Conservation (phyloP, 2,888 invertebrate species). For the Scaptodrosophila latifasciaeformis region DNA sequence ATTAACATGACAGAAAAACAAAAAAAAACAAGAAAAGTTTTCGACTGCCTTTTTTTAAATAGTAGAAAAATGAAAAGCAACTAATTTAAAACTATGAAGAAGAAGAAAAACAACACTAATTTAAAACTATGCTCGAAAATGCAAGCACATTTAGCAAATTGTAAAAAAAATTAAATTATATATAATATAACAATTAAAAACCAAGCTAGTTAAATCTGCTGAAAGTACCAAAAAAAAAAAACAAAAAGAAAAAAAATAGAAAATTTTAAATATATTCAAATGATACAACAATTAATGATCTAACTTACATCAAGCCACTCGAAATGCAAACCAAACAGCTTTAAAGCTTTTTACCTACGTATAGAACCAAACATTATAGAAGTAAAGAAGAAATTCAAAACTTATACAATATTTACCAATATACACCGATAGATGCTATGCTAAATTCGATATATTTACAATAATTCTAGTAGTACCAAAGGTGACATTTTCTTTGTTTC, state of each 20-base stretch:
- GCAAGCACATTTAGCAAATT: constrained; percentile 43
- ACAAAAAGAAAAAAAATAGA: constrained; percentile 28
- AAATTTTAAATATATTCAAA: constrained; percentile 18
- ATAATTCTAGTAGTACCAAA: no score
- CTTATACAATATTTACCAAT: constrained; percentile 25
- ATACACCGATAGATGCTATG: constrained; percentile 14
- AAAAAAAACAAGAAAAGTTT: constrained; percentile 38
- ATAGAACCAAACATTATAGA: constrained; percentile 24
- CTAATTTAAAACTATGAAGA: no score
- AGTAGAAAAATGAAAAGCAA: constrained; percentile 37
- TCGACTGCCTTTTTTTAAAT: constrained; percentile 68
- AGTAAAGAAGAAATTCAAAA: constrained; percentile 4
- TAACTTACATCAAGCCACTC: constrained; percentile 33
- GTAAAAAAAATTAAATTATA: constrained; percentile 24
- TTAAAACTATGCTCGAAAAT: constrained; percentile 45
- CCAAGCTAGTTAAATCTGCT: constrained; percentile 32
- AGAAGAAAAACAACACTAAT: constrained; percentile 23
- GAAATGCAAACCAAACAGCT: constrained; percentile 45
- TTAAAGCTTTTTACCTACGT: constrained; percentile 48
- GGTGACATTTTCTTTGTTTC: no score
- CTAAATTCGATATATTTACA: constrained; percentile 17
- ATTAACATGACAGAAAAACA: constrained; percentile 18
- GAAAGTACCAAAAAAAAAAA: constrained; percentile 38
- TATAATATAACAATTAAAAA: constrained; percentile 4
- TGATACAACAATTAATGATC: constrained; percentile 36